Evolutionary conservation across 2,113 vertebrate species (phyloP), one percentile per base, ranked within the genome.

Genomic region (Grammomys surdaster): DNA sequence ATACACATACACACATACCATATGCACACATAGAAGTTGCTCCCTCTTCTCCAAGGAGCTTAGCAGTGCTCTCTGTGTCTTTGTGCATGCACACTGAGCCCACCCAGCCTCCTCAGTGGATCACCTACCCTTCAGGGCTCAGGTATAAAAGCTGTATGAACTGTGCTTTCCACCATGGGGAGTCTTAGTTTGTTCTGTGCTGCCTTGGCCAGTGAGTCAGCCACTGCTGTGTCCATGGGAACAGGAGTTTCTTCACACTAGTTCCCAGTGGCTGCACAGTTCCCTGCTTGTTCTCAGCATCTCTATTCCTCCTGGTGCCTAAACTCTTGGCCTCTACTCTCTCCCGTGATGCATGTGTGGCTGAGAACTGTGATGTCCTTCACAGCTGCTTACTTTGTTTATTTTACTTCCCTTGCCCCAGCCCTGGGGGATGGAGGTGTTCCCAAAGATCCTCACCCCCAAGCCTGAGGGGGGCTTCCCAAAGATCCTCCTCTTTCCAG

Each of bases 101-200:
- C 17, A 69, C 11, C 36, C 56, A 58, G 46, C 75, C 63, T 20
- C 36, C 22, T 51, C 43, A 65, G 16, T 11, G 28, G 54, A 33
- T 40, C 8, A 5, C 40, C 88, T 65, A 72, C 24, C 28, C 63
- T 51, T 86, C 43, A 51, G 33, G 82, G 48, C 31, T 58, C 92
- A 5, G 84, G 54, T 43, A 4, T 19, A 43, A n/a, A 76, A 9
- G 36, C 72, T 9, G 24, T 36, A 0, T 1, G 77, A 72, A 28
- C 91, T 13, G 1, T 1, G 12, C 28, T 40, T 60, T 33, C 65
- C 77, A 17, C 0, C 3, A 0, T 5, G 43, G 60, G 20, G 17
- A 5, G 3, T 31, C 12, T 26, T 31, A 33, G 60, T 28, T 65
- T 5, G 8, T 0, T 7, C 7, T 16, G 0, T 0, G 1, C n/a